phyloP scores from a whole-genome alignment of 2,888 invertebrate species.

The Ormyrus labotus region DNA sequence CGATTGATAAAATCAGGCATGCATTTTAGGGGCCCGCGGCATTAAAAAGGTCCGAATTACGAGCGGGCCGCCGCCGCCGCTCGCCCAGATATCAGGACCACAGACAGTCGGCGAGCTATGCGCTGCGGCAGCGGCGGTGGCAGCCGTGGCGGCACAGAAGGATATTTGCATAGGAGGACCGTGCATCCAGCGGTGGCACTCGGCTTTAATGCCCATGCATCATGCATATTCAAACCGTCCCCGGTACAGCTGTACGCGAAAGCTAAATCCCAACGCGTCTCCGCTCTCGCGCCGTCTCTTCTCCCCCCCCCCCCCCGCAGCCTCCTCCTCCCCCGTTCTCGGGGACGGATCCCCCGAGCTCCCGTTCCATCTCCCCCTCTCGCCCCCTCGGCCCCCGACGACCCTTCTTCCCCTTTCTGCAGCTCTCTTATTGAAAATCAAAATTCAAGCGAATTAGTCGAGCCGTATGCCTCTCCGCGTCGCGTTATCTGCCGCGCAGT shows the following conservation, averaged over 20 bases:
- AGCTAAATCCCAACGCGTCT: constrained; percentile 73
- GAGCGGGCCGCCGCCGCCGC: background rate
- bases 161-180: constrained; percentile 73
- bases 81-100: constrained; percentile 12
- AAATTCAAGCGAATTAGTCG: constrained; percentile 73
- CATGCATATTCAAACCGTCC: constrained; percentile 74
- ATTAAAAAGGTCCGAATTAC: background rate
- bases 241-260: constrained; percentile 73
- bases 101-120: constrained; percentile 26
- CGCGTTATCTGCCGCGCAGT: constrained; percentile 10
- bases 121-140: constrained; percentile 52
- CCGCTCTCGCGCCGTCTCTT: constrained; percentile 40
- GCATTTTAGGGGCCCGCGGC: background rate
- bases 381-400: constrained; percentile 26
- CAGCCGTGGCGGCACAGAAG: constrained; percentile 57
- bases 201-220: constrained; percentile 75
- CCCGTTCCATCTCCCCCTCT: constrained; percentile 31
- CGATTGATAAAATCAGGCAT: no score
- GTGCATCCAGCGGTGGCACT: constrained; percentile 59
- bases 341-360: no score
- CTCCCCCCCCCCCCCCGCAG: no score
- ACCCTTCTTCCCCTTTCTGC: constrained; percentile 44
- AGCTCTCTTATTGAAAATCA: constrained; percentile 73
- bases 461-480: constrained; percentile 47
- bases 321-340: no score